phyloP scores from a whole-genome alignment of 2,888 invertebrate genomes.

The Baronia brevicornis region DNA sequence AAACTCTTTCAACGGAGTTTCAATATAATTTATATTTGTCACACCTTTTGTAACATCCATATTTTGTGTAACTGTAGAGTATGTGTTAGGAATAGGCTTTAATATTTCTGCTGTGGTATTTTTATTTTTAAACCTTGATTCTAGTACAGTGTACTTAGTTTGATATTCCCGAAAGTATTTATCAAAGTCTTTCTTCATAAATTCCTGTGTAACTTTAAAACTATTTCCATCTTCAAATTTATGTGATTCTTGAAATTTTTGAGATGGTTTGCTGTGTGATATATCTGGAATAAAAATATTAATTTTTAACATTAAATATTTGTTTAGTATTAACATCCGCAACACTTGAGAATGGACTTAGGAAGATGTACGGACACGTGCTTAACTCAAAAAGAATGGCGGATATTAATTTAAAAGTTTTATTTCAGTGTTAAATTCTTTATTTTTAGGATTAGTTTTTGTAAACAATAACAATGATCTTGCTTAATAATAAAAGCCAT shows the following conservation, averaged over 20 bases:
- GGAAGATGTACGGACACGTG: too few relatives aligned
- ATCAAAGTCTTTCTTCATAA: slow-evolving; percentile 33
- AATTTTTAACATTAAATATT: slow-evolving; percentile 5
- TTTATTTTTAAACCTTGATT: slow-evolving; percentile 31
- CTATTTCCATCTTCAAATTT: slow-evolving; percentile 10
- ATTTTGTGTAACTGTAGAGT: slow-evolving; percentile 18
- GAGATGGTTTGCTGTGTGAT: slow-evolving; percentile 22
- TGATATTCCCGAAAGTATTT: slow-evolving; percentile 44
- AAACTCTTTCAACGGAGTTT: slow-evolving; percentile 52
- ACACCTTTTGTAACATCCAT: slow-evolving; percentile 11
- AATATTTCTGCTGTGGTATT: slow-evolving; percentile 22
- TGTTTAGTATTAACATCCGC: too few relatives aligned
- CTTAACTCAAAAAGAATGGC: too few relatives aligned
- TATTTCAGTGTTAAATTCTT: too few relatives aligned
- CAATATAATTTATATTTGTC: slow-evolving; percentile 35
- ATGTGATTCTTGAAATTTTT: slow-evolving; percentile 19
- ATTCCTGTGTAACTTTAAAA: slow-evolving; percentile 15
- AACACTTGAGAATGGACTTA: too few relatives aligned
- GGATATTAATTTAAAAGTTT: too few relatives aligned
- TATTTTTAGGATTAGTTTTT: too few relatives aligned
- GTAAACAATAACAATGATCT: too few relatives aligned
- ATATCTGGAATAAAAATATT: slow-evolving; percentile 24
- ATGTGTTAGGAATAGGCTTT: slow-evolving; percentile 33
- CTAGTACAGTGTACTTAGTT: slow-evolving; percentile 29
- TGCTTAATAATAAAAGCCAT: too few relatives aligned